Percentiles rank a stretch among this genome's conserved stretches.
Evolutionary conservation across 64 coral and sea anemone genomes (phyloP).

Genomic region (Catalaphyllia jardinei): DNA sequence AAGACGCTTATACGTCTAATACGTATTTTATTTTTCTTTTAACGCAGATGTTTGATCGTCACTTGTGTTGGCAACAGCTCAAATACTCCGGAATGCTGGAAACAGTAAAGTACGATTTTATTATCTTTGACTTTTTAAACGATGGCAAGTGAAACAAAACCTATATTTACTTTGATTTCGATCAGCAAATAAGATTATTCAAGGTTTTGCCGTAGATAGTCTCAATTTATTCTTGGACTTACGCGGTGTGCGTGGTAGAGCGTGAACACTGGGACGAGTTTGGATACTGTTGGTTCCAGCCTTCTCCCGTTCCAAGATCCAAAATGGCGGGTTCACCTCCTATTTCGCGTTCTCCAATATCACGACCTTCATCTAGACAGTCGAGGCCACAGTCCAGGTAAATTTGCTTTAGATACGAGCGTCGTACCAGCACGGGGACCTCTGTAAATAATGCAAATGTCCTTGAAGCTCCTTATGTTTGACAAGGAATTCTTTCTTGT

Average conservation of each 20-base stretch:
- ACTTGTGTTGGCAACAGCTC: conserved; percentile 65
- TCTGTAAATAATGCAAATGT: background rate
- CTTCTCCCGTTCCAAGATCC: background rate
- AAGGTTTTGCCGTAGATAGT: background rate
- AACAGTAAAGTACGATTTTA: conserved; percentile 44
- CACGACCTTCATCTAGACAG: background rate
- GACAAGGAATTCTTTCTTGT: background rate
- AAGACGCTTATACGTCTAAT: too few species aligned
- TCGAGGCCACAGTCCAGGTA: conserved; percentile 25
- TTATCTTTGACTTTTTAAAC: background rate
- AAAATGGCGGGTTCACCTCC: conserved; percentile 26
- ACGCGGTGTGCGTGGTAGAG: background rate
- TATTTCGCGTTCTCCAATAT: background rate
- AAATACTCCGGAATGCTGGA: conserved; percentile 70
- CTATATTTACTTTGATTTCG: too few species aligned
- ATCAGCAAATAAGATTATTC: too few species aligned
- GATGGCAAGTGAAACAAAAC: too few species aligned
- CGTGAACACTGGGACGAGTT: background rate
- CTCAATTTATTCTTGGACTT: too few species aligned
- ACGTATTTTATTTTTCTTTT: background rate
- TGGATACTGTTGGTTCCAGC: background rate
- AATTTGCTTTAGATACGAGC: background rate
- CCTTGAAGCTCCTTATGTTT: background rate
- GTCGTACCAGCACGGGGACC: background rate
- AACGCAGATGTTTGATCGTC: conserved; percentile 53